Conservation (phyloP, 2,888 invertebrate species). For the Zeuzera pyrina region DNA sequence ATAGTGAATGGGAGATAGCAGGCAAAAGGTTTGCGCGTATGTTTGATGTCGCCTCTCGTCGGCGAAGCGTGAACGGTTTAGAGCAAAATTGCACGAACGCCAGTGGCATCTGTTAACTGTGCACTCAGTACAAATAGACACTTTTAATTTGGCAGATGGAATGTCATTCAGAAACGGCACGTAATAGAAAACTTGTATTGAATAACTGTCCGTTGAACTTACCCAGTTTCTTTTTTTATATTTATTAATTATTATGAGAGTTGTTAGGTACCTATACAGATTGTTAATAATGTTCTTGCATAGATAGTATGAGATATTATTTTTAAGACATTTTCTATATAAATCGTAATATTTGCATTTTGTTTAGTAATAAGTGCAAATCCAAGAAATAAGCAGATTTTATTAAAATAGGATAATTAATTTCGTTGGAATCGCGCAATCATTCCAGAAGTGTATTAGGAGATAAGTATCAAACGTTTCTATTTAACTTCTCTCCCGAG, state of each 20-base stretch:
- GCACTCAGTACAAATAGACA: constrained; percentile 55
- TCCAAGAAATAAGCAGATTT: not conserved
- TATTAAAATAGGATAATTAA: constrained; percentile 42
- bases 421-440: constrained; percentile 60
- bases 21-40: constrained; percentile 68
- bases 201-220: too few species aligned
- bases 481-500: constrained; percentile 67
- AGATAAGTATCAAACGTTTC: constrained; percentile 73
- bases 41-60: constrained; percentile 71
- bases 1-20: constrained; percentile 69
- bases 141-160: constrained; percentile 70
- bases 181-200: constrained; percentile 10
- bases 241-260: too few species aligned
- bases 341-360: not conserved
- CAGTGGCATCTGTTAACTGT: constrained; percentile 66
- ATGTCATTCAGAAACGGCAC: constrained; percentile 30
- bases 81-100: constrained; percentile 64
- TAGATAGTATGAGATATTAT: not conserved
- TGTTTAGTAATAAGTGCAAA: not conserved
- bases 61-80: constrained; percentile 62
- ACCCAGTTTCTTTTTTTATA: too few species aligned
- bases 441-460: constrained; percentile 67
- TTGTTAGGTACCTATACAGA: too few species aligned
- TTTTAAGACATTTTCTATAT: not conserved
- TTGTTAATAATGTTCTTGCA: too few species aligned